Evolutionary conservation across 2,113 vertebrate species (phyloP).

Genomic region (Nannobrachium achirus): DNA sequence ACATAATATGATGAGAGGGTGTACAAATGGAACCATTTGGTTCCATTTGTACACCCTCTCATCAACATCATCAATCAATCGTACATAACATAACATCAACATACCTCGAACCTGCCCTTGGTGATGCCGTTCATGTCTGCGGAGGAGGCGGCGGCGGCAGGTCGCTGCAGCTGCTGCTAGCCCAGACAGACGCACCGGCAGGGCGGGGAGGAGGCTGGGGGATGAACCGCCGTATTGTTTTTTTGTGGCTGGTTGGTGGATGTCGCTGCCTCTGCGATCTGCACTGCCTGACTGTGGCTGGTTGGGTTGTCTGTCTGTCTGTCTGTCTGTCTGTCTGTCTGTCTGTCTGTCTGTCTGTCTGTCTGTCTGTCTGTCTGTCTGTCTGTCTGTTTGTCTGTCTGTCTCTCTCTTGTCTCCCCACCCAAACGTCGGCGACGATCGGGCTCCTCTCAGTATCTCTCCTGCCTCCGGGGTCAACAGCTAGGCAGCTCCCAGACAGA

Average conservation of each 20-base stretch:
- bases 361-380: too few species aligned
- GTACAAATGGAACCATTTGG: too few species aligned
- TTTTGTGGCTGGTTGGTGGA: conserved; percentile 61
- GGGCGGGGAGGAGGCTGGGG: conserved; percentile 43
- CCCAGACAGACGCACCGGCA: conserved; percentile 53
- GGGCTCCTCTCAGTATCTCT: too few species aligned
- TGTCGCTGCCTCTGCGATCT: conserved; percentile 30
- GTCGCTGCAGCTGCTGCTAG: conserved; percentile 47
- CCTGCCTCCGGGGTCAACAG: conserved; percentile 62
- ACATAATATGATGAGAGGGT: too few species aligned
- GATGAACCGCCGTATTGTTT: conserved; percentile 61
- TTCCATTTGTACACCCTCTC: conserved; percentile 57
- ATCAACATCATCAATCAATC: conserved; percentile 24
- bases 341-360: too few species aligned
- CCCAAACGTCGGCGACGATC: conserved; percentile 66
- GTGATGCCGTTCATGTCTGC: conserved; percentile 86
- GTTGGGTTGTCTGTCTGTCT: conserved; percentile 44
- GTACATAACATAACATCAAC: too few species aligned
- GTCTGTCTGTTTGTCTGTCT: too few species aligned
- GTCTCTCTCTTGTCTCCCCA: conserved; percentile 39
- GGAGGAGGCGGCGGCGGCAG: conserved; percentile 41
- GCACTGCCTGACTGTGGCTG: too few species aligned
- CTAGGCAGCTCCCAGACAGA: too few species aligned
- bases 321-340: too few species aligned
- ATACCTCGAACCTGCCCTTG: conserved; percentile 86